These are phyloP conservation scores for Rallus crepitans DNA, from an alignment of 2,797 vertebrate species.

Conservation along the genomic window DNA sequence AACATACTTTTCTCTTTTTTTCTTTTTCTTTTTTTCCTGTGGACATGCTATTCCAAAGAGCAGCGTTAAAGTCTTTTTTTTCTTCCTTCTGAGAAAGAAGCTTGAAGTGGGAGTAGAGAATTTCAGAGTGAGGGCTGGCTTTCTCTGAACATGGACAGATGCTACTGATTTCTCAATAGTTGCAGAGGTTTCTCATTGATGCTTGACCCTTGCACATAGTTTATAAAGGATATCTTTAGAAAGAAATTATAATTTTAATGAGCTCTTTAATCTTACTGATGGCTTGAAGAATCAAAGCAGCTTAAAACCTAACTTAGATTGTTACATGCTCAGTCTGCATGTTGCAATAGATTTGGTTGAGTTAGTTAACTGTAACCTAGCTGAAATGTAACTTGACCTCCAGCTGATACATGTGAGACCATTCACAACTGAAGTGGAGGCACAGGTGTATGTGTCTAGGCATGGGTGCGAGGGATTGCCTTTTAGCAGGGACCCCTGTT, in stretches of 20 bases:
- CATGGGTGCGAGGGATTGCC: not conserved
- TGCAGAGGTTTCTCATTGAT: not conserved
- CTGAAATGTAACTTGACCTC: not conserved
- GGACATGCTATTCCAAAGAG: not conserved
- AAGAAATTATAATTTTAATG: not conserved
- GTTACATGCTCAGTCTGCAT: not conserved
- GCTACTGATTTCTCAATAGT: not conserved
- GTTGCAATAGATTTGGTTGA: not conserved
- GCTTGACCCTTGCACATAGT: not conserved
- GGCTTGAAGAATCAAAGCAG: not conserved
- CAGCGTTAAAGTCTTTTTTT: not conserved
- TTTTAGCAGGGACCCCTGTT: not conserved
- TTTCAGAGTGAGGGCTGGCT: not conserved
- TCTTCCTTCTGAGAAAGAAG: not conserved
- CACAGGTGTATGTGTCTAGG: no score
- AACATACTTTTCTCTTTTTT: not conserved
- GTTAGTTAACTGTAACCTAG: not conserved
- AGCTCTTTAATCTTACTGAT: not conserved
- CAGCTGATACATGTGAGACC: accelerated
- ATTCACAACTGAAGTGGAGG: not conserved
- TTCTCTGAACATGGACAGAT: not conserved
- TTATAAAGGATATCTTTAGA: not conserved
- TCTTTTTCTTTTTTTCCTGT: not conserved
- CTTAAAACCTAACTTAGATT: not conserved
- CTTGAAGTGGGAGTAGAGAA: not conserved